phyloP scores from a whole-genome alignment of 1,140 invertebrate genomes.

The Nymphalis io region DNA sequence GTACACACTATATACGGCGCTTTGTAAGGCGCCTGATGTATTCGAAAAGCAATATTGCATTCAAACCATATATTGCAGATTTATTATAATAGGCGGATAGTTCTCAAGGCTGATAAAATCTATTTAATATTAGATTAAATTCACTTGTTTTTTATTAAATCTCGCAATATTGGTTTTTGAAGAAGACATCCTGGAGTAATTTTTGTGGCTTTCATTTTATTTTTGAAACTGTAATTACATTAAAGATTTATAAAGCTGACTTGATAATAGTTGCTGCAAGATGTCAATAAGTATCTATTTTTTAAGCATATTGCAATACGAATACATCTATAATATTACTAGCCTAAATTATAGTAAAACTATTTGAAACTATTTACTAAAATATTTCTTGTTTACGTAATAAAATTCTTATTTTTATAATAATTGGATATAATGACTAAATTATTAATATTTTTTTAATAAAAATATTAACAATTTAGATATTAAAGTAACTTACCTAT shows the following conservation, averaged over 20 bases:
- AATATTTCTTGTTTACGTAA: background rate
- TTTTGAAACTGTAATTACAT: too few relatives aligned
- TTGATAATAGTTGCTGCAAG: background rate
- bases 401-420: background rate
- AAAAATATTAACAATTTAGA: conserved; percentile 4
- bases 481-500: conserved; percentile 1
- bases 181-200: background rate
- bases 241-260: too few relatives aligned
- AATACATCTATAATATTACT: background rate
- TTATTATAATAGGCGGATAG: background rate
- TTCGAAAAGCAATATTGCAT: background rate
- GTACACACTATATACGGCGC: conserved; percentile 37
- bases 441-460: conserved; percentile 5
- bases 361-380: conserved; percentile 2
- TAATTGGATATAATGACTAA: background rate
- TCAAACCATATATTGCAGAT: background rate
- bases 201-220: too few relatives aligned
- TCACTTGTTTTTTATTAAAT: background rate
- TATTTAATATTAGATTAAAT: background rate
- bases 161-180: background rate
- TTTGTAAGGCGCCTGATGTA: conserved; percentile 13
- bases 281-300: background rate
- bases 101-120: background rate
- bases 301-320: background rate
- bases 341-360: background rate